phyloP scores from a whole-genome alignment of 2,888 invertebrate species.

The Aspidiotus rigidus region DNA sequence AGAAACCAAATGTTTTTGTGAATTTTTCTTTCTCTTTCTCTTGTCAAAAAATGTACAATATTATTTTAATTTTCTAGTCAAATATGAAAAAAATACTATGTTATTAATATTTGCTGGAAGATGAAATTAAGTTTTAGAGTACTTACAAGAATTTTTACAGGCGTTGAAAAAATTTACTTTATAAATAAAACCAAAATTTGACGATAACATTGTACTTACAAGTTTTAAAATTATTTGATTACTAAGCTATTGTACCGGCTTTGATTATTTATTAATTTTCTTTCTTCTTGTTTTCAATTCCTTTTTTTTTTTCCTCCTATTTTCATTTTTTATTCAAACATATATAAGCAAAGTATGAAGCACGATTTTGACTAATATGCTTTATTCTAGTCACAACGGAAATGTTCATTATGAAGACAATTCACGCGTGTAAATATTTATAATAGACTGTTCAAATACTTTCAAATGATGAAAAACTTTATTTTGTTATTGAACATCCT shows the following conservation, averaged over 20 bases:
- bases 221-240: slow-evolving; percentile 2
- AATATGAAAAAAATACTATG: background rate
- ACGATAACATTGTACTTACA: background rate
- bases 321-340: slow-evolving; percentile 8
- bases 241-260: background rate
- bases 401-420: slow-evolving; percentile 1
- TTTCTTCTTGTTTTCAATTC: too few species aligned
- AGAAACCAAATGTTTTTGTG: background rate
- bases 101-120: too few species aligned
- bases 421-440: background rate
- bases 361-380: background rate
- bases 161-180: background rate
- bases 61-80: background rate
- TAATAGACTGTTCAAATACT: background rate
- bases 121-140: too few species aligned
- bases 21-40: background rate
- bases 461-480: too few species aligned
- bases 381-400: slow-evolving; percentile 10
- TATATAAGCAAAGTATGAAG: slow-evolving; percentile 5
- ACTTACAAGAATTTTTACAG: background rate
- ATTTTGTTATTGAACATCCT: background rate
- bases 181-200: background rate
- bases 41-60: background rate
- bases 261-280: slow-evolving; percentile 9
- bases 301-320: background rate